A percentile compares a stretch with the other conserved stretches of the same genome.
phyloP scores from a whole-genome alignment of 2,797 vertebrate species.

The Taeniopygia guttata region DNA sequence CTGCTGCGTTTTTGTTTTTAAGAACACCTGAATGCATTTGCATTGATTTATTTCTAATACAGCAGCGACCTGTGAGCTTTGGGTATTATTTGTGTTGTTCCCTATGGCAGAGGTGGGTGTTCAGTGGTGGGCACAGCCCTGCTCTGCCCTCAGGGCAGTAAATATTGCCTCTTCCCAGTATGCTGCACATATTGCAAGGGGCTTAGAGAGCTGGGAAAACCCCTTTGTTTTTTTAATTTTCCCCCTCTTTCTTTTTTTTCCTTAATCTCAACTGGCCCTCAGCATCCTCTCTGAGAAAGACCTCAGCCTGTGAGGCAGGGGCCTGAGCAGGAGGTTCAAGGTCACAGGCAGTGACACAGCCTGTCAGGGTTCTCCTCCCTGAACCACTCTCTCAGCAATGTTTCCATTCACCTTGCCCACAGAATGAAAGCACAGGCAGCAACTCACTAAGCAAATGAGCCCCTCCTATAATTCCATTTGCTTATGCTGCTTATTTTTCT shows the following conservation, averaged over 20 bases:
- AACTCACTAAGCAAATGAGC: background rate
- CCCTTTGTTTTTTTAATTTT: rapidly evolving
- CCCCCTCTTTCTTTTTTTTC: rapidly evolving
- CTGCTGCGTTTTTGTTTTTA: background rate
- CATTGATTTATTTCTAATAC: slow-evolving; percentile 15
- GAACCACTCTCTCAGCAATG: background rate
- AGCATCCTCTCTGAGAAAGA: background rate
- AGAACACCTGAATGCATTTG: background rate
- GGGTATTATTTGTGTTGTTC: background rate
- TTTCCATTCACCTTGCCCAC: background rate
- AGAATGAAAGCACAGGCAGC: background rate
- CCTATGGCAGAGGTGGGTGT: background rate
- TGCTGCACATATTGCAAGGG: background rate
- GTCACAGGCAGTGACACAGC: background rate
- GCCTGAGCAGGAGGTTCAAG: background rate
- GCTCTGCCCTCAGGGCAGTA: background rate
- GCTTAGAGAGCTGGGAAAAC: background rate
- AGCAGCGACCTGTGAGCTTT: background rate
- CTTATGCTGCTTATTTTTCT: slow-evolving; percentile 15
- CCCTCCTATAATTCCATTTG: slow-evolving; percentile 13
- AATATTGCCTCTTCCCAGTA: background rate
- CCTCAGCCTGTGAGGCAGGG: background rate
- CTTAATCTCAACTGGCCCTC: background rate
- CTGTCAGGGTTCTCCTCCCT: background rate
- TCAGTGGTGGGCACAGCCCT: background rate